phyloP scores from a whole-genome alignment of 2,888 invertebrate species.

The Oeneis ivallda region DNA sequence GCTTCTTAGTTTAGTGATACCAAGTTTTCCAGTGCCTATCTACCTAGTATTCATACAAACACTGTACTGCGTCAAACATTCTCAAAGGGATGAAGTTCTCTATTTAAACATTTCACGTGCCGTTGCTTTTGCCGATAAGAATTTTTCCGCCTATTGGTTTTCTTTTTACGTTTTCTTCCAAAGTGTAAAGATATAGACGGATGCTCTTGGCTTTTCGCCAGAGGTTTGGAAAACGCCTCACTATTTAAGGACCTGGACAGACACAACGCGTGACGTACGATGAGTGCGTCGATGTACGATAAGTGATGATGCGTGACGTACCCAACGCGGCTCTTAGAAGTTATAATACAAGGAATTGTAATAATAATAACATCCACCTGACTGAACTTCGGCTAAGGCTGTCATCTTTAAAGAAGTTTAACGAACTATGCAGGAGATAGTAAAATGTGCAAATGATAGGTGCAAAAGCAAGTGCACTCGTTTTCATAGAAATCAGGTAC shows the following conservation, averaged over 20 bases:
- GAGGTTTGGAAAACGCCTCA: conserved; percentile 41
- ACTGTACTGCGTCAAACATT: conserved; percentile 8
- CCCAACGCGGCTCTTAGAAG: not conserved
- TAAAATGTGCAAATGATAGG: too few species aligned
- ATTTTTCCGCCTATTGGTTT: conserved; percentile 33
- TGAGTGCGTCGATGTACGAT: too few species aligned
- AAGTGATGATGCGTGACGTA: not conserved
- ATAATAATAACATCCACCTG: too few species aligned
- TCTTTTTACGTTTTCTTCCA: conserved; percentile 49
- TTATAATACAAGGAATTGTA: not conserved
- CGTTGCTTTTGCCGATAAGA: conserved; percentile 28
- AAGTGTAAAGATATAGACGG: conserved; percentile 50
- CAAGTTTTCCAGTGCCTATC: not conserved
- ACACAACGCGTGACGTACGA: not conserved
- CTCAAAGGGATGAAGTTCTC: conserved; percentile 12
- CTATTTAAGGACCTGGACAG: conserved; percentile 40
- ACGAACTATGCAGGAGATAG: too few species aligned
- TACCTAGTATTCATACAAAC: conserved; percentile 1
- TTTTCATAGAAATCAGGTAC: too few species aligned
- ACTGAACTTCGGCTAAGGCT: too few species aligned
- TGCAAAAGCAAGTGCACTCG: too few species aligned
- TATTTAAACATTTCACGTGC: conserved; percentile 21
- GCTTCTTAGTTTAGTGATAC: too few species aligned
- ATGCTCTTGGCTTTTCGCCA: conserved; percentile 47
- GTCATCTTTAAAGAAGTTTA: too few species aligned